phyloP scores from a whole-genome alignment of 2,888 invertebrate genomes.

The Nasonia oneida region DNA sequence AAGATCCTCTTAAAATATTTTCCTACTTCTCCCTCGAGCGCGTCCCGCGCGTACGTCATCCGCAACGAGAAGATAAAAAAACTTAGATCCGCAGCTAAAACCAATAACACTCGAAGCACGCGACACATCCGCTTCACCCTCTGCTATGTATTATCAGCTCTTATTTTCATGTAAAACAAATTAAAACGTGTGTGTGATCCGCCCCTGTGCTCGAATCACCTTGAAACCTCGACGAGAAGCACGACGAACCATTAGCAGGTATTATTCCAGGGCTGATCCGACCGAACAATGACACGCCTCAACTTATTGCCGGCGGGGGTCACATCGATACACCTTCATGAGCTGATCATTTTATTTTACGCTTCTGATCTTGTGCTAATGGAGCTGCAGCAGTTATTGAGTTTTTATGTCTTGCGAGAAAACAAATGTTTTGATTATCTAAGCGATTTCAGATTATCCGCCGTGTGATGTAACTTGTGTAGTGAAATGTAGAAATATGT shows the following conservation, averaged over 20 bases:
- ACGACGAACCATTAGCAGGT: conserved; percentile 50
- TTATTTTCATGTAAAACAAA: conserved; percentile 56
- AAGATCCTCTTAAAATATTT: conserved; percentile 55
- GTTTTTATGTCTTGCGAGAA: too few species aligned
- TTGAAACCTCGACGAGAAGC: conserved; percentile 8
- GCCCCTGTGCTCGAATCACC: neutral
- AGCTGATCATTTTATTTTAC: too few species aligned
- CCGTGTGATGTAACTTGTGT: too few species aligned
- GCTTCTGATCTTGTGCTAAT: neutral
- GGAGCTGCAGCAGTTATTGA: too few species aligned
- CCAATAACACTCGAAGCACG: neutral
- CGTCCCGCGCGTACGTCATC: too few species aligned
- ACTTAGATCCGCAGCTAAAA: neutral
- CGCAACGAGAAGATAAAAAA: conserved; percentile 14
- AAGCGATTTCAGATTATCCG: too few species aligned
- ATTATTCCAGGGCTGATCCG: conserved; percentile 57
- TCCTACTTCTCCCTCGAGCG: neutral
- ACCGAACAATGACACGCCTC: conserved; percentile 20
- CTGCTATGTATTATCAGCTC: too few species aligned
- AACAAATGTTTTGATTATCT: too few species aligned
- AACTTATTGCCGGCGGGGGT: neutral
- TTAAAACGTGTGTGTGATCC: conserved; percentile 38
- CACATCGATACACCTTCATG: neutral
- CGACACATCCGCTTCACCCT: neutral
- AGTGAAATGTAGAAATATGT: too few species aligned